Percentiles rank a stretch among this genome's conserved stretches.
phyloP scores from a whole-genome alignment of 1,140 invertebrate species.

The Dreissena rostriformis region DNA sequence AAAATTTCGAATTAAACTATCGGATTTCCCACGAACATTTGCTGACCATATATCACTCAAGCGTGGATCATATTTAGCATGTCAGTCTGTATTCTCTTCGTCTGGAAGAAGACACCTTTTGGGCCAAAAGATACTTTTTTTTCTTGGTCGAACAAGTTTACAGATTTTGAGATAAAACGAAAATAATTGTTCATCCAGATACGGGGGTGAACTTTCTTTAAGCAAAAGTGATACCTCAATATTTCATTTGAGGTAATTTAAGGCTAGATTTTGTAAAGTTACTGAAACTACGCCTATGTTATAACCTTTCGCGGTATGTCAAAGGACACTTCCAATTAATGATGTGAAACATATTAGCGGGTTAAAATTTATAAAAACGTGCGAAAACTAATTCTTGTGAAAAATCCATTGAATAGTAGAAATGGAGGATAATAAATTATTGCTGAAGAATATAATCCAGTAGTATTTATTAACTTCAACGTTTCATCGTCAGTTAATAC shows the following conservation, averaged over 20 bases:
- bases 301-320: no score
- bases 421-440: no score
- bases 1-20: constrained; percentile 46
- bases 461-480: no score
- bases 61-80: constrained; percentile 30
- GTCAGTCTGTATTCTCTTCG: constrained; percentile 26
- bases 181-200: constrained; percentile 19
- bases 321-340: not conserved
- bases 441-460: no score
- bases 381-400: no score
- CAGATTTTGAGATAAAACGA: constrained; percentile 24
- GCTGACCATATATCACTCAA: constrained; percentile 32
- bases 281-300: no score
- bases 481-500: no score
- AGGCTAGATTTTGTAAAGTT: not conserved
- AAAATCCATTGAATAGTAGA: no score
- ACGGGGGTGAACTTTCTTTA: not conserved
- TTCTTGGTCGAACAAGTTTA: constrained; percentile 25
- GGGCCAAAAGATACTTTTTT: not conserved
- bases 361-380: not conserved
- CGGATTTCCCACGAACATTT: constrained; percentile 25
- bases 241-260: no score
- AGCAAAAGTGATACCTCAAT: no score
- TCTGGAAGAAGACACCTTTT: constrained; percentile 1
- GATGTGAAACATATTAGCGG: not conserved